Conservation (phyloP, 2,888 invertebrate species). For the Plusia festucae region DNA sequence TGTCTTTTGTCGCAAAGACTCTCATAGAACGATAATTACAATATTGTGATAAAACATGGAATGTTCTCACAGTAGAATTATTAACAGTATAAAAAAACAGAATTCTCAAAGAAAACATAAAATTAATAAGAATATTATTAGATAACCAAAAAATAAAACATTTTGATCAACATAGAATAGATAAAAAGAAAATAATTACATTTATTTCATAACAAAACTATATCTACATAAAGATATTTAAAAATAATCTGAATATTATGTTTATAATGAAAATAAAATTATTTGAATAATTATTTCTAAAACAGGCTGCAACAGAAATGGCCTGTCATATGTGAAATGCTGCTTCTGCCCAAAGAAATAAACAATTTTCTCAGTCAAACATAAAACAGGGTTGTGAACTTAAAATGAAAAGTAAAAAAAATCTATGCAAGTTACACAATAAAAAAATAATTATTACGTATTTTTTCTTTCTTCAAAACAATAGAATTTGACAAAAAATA, state of each 20-base stretch:
- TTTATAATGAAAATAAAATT: constrained; percentile 18
- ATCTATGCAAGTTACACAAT: no score
- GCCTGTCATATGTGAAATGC: no score
- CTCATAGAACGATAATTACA: background rate
- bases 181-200: constrained; percentile 30
- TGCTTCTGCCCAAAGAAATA: no score
- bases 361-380: no score
- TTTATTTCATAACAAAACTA: constrained; percentile 33
- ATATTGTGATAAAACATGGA: constrained; percentile 22
- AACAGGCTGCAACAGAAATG: no score
- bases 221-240: constrained; percentile 19
- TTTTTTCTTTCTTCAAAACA: no score
- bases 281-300: background rate
- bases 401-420: no score
- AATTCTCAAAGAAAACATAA: constrained; percentile 11
- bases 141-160: constrained; percentile 12
- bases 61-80: constrained; percentile 31
- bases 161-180: constrained; percentile 23
- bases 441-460: no score
- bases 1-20: no score
- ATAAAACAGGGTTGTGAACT: no score
- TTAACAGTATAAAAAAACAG: constrained; percentile 8
- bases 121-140: constrained; percentile 7
- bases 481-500: no score
- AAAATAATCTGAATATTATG: constrained; percentile 20